Conservation (phyloP, 2,888 invertebrate genomes). For the Chydorus sphaericus region DNA sequence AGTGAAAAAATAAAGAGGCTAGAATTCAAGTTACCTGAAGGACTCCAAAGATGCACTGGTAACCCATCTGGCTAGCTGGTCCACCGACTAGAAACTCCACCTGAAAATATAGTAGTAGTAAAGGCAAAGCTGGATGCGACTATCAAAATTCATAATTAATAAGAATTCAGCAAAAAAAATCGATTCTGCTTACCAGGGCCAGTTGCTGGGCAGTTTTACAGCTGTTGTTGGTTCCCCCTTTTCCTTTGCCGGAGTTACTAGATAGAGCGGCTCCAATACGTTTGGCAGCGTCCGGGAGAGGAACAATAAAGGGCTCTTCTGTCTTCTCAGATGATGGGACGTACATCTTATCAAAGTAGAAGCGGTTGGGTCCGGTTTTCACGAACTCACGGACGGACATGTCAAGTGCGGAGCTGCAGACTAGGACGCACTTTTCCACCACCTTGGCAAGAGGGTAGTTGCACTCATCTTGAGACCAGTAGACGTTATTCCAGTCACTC, state of each 20-base stretch:
- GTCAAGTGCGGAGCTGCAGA: constrained; percentile 44
- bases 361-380: constrained; percentile 45
- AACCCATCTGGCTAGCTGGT: too few relatives aligned
- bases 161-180: too few relatives aligned
- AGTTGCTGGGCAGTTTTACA: constrained; percentile 22
- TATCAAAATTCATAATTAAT: too few relatives aligned
- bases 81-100: too few relatives aligned
- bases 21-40: too few relatives aligned
- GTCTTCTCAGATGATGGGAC: constrained; percentile 37
- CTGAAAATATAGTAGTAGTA: too few relatives aligned
- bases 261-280: constrained; percentile 40
- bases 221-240: background rate
- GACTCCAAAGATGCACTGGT: constrained; percentile 74
- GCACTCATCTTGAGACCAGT: constrained; percentile 47
- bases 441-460: constrained; percentile 30
- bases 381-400: constrained; percentile 43
- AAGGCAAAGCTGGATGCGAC: too few relatives aligned
- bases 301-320: too few relatives aligned
- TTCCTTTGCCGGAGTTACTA: constrained; percentile 5
- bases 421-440: constrained; percentile 50
- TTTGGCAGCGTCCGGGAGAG: constrained; percentile 44
- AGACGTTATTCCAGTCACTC: constrained; percentile 54
- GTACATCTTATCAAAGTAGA: constrained; percentile 58
- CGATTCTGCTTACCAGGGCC: too few relatives aligned
- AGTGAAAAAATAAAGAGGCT: too few relatives aligned